Conservation (phyloP, 2,113 vertebrate species). For the Cynopterus brachyotis region DNA sequence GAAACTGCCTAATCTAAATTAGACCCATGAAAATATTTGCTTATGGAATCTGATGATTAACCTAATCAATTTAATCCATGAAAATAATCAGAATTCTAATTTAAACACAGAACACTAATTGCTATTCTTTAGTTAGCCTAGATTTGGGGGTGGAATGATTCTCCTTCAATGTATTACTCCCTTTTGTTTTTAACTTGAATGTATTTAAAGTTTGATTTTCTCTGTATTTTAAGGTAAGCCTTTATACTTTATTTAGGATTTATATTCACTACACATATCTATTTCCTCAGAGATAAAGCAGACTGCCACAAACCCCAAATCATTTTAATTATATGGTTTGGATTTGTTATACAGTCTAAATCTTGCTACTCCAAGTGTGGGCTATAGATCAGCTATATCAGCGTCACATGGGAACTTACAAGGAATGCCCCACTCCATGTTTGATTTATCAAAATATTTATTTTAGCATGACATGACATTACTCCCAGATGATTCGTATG, state of each 20-base stretch:
- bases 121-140: not conserved
- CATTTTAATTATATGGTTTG: not conserved
- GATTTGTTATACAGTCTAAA: not conserved
- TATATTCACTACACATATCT: not conserved
- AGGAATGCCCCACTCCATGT: not conserved
- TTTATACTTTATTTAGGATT: not conserved
- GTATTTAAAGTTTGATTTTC: not conserved
- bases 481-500: not conserved
- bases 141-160: not conserved
- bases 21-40: not conserved
- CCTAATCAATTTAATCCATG: conserved; percentile 51
- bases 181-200: not conserved
- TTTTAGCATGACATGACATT: not conserved
- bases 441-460: not conserved
- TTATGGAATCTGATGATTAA: conserved; percentile 48
- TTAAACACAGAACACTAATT: conserved; percentile 22
- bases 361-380: not conserved
- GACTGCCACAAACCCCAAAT: not conserved
- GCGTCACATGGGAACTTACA: not conserved
- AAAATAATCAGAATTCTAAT: conserved; percentile 65
- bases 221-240: not conserved
- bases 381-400: not conserved
- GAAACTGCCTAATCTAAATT: conserved; percentile 22
- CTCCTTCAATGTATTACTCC: not conserved
- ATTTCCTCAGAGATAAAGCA: not conserved